Evolutionary conservation across 2,888 invertebrate species (phyloP).

Genomic region (Celastrina argiolus): DNA sequence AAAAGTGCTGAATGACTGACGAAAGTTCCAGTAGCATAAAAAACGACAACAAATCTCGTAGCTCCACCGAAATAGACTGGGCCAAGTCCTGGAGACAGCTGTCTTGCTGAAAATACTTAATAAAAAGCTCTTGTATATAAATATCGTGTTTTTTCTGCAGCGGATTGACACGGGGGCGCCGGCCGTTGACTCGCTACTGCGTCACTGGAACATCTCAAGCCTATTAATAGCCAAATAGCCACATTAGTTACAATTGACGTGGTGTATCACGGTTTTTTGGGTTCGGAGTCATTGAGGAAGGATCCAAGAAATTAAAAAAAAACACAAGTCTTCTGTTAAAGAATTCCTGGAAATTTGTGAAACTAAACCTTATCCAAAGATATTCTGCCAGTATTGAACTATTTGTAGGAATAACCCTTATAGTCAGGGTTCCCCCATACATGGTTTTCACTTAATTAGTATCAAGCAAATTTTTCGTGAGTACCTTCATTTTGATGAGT

Average conservation of each 20-base stretch:
- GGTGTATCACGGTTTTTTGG: background rate
- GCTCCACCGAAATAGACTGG: background rate
- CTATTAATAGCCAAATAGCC: slow-evolving; percentile 11
- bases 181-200: slow-evolving; percentile 19
- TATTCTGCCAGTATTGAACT: too few relatives aligned
- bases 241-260: slow-evolving; percentile 8
- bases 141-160: slow-evolving; percentile 6
- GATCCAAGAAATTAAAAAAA: background rate
- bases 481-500: too few relatives aligned
- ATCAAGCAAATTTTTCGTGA: too few relatives aligned
- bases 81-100: background rate
- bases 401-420: too few relatives aligned
- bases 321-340: too few relatives aligned
- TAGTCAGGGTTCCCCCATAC: too few relatives aligned
- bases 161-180: slow-evolving; percentile 10
- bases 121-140: slow-evolving; percentile 8
- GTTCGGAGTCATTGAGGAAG: background rate
- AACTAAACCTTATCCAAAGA: too few relatives aligned
- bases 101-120: background rate
- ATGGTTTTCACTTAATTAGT: too few relatives aligned
- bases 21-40: background rate
- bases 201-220: slow-evolving; percentile 11
- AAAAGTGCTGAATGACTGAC: background rate
- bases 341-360: too few relatives aligned
- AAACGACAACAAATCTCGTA: background rate